These are phyloP conservation scores for Aphelenchoides besseyi DNA, from an alignment of 1,140 invertebrate species.

Conservation along the genomic window DNA sequence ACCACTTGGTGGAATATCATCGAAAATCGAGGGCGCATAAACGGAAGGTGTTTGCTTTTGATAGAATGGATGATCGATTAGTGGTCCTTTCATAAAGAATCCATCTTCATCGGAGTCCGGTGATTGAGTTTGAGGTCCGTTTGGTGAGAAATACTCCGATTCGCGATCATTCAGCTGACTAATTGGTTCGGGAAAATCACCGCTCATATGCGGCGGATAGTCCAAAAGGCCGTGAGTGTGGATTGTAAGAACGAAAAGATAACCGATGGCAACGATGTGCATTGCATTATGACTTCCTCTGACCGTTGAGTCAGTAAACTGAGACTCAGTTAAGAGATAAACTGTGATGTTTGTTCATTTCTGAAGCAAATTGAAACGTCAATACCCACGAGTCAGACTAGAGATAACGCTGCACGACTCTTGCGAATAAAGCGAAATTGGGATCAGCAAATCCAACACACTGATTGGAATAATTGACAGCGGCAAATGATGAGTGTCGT, in stretches of 20 bases:
- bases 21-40: neutral
- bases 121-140: neutral
- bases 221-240: no score
- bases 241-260: neutral
- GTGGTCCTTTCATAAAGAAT: constrained; percentile 4
- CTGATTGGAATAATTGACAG: no score
- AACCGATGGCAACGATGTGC: neutral
- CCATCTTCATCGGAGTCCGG: neutral
- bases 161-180: neutral
- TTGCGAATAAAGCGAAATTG: no score
- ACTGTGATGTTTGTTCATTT: no score
- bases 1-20: constrained; percentile 10
- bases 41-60: neutral
- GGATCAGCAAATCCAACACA: no score
- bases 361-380: no score
- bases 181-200: neutral
- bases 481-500: neutral
- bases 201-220: neutral
- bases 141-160: neutral
- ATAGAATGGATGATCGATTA: neutral
- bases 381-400: no score
- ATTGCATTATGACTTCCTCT: neutral
- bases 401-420: no score
- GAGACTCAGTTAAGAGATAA: no score
- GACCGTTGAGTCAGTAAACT: neutral